Conservation (phyloP, 2,797 vertebrate genomes). For the Tinamus major region DNA sequence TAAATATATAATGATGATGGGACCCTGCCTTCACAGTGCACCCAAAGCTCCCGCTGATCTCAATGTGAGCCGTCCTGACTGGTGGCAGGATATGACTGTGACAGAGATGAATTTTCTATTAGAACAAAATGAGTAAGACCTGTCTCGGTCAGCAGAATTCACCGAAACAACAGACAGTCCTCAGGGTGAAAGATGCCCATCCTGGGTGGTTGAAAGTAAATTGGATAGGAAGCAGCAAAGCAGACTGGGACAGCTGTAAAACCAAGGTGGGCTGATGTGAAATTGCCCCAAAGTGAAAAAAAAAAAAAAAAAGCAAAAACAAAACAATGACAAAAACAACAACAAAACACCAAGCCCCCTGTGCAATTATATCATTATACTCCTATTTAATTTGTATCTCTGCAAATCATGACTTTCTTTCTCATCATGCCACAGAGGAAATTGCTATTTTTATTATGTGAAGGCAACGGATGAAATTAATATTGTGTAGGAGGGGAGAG, state of each 20-base stretch:
- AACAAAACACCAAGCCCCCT: too few relatives aligned
- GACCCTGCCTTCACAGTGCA: conserved; percentile 38
- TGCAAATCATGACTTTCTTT: not conserved
- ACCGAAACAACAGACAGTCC: conserved; percentile 28
- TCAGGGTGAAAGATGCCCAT: conserved; percentile 23
- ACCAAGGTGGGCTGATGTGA: not conserved
- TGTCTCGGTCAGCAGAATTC: conserved; percentile 65
- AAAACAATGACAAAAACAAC: too few relatives aligned
- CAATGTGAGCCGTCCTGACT: not conserved
- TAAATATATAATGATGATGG: conserved; percentile 64
- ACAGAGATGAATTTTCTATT: conserved; percentile 69
- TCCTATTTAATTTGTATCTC: conserved; percentile 8
- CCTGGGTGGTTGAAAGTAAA: conserved; percentile 45
- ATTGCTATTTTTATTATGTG: not conserved
- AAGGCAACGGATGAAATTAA: not conserved
- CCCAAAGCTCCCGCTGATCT: not conserved
- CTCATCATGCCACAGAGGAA: not conserved
- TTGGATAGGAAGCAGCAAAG: conserved; percentile 4
- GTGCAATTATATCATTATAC: conserved; percentile 4
- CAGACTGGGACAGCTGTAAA: conserved; percentile 18
- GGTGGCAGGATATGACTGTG: conserved; percentile 49
- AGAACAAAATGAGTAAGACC: conserved; percentile 60
- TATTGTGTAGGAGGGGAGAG: not conserved
- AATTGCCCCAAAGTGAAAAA: not conserved
- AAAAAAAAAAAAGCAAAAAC: not conserved